phyloP scores from a whole-genome alignment of 1,140 invertebrate species.

The Matsumurasca onukii region DNA sequence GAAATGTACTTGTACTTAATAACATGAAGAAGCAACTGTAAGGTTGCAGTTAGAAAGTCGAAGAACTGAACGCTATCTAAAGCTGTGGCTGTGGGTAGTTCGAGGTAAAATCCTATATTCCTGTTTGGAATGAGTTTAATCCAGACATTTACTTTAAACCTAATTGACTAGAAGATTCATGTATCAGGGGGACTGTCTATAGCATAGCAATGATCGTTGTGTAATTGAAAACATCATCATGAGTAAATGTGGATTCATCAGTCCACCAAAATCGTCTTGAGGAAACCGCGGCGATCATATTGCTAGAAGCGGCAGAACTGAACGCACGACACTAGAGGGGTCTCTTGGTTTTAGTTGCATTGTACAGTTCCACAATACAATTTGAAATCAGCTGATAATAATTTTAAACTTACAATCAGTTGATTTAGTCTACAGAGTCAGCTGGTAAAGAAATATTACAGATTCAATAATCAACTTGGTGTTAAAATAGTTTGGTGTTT shows the following conservation, averaged over 20 bases:
- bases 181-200: neutral
- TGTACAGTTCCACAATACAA: too few species aligned
- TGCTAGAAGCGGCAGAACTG: slow-evolving; percentile 2
- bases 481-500: too few species aligned
- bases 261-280: slow-evolving; percentile 14
- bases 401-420: too few species aligned
- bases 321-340: neutral
- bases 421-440: too few species aligned
- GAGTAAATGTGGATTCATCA: slow-evolving; percentile 9
- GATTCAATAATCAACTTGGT: too few species aligned
- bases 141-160: slow-evolving; percentile 9
- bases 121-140: slow-evolving; percentile 8
- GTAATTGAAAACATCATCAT: neutral
- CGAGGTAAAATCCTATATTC: too few species aligned
- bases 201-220: too few species aligned
- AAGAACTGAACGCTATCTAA: slow-evolving; percentile 1
- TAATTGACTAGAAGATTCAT: too few species aligned
- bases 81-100: neutral
- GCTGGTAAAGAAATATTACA: too few species aligned
- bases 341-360: slow-evolving; percentile 3
- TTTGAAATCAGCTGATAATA: too few species aligned
- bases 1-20: too few species aligned
- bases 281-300: too few species aligned
- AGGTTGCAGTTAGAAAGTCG: slow-evolving; percentile 4
- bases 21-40: neutral